These are phyloP conservation scores for Corythoichthys intestinalis DNA, from an alignment of 2,113 vertebrate species.

Conservation along the genomic window DNA sequence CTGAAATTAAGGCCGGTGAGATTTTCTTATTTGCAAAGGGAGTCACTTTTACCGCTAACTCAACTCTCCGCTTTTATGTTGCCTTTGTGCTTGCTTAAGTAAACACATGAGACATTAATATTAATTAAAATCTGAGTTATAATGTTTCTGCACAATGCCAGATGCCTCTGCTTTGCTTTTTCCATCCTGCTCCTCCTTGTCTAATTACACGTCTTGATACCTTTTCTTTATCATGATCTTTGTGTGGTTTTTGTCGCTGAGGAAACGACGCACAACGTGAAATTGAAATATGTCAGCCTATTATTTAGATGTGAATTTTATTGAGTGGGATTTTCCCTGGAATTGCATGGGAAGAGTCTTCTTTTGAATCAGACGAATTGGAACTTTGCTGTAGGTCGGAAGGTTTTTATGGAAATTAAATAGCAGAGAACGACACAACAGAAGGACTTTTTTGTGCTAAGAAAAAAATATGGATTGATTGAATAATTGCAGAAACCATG, in stretches of 20 bases:
- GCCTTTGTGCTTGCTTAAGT: constrained; percentile 4
- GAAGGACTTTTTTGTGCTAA: background rate
- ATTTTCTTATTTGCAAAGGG: background rate
- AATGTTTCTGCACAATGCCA: background rate
- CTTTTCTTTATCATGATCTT: constrained; percentile 9
- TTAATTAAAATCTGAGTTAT: constrained; percentile 11
- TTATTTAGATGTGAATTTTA: constrained; percentile 23
- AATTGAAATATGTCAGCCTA: constrained; percentile 36
- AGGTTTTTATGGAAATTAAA: constrained; percentile 10
- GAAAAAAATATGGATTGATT: background rate
- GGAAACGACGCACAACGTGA: constrained; percentile 45
- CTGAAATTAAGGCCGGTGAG: background rate
- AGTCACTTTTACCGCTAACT: background rate
- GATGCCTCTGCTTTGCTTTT: constrained; percentile 6
- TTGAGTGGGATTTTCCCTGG: constrained; percentile 40
- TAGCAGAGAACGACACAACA: background rate
- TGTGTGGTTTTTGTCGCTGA: constrained; percentile 37
- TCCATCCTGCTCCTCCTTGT: constrained; percentile 17
- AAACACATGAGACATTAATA: constrained; percentile 5
- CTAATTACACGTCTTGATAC: constrained; percentile 10
- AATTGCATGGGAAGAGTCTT: constrained; percentile 1
- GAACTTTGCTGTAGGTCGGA: background rate
- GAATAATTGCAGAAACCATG: background rate
- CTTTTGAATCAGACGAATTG: constrained; percentile 11
- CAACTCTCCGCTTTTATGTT: background rate